Evolutionary conservation across 1,140 invertebrate species (phyloP).

Genomic region (Dinothrombium tinctorium): DNA sequence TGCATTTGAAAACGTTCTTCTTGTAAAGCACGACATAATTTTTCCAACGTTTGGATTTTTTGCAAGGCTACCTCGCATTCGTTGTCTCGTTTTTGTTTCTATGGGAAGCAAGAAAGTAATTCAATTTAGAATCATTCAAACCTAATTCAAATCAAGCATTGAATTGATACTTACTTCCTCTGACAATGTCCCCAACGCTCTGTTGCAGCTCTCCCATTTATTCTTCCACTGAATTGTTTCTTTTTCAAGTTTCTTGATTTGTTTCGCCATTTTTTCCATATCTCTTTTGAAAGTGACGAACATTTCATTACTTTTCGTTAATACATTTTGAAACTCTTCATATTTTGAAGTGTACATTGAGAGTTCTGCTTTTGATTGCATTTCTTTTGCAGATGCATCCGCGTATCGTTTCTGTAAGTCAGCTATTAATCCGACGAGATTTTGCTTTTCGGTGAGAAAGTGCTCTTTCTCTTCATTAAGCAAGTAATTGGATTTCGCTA

Average conservation of each 20-base stretch:
- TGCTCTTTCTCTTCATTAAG: slow-evolving; percentile 38
- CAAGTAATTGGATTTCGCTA: slow-evolving; percentile 42
- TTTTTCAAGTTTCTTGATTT: slow-evolving; percentile 58
- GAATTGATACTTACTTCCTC: slow-evolving; percentile 24
- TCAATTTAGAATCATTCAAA: background rate
- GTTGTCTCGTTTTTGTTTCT: slow-evolving; percentile 43
- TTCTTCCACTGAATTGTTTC: slow-evolving; percentile 54
- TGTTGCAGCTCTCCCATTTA: slow-evolving; percentile 52
- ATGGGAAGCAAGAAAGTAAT: background rate
- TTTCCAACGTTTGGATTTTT: slow-evolving; percentile 48
- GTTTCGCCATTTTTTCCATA: slow-evolving; percentile 77
- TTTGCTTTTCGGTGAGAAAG: slow-evolving; percentile 34
- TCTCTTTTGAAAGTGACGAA: slow-evolving; percentile 63
- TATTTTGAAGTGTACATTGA: slow-evolving; percentile 67
- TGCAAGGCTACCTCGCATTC: too few relatives aligned
- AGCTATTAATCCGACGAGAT: slow-evolving; percentile 18
- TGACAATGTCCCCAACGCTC: slow-evolving; percentile 45
- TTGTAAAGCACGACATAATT: slow-evolving; percentile 54
- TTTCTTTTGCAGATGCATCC: slow-evolving; percentile 39
- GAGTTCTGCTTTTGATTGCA: slow-evolving; percentile 40
- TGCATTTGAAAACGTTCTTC: slow-evolving; percentile 19
- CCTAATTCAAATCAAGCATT: background rate
- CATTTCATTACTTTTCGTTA: slow-evolving; percentile 60
- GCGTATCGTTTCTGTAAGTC: slow-evolving; percentile 39
- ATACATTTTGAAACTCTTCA: slow-evolving; percentile 62